Conservation (phyloP, 1,140 invertebrate genomes). For the Zaprionus capensis region DNA sequence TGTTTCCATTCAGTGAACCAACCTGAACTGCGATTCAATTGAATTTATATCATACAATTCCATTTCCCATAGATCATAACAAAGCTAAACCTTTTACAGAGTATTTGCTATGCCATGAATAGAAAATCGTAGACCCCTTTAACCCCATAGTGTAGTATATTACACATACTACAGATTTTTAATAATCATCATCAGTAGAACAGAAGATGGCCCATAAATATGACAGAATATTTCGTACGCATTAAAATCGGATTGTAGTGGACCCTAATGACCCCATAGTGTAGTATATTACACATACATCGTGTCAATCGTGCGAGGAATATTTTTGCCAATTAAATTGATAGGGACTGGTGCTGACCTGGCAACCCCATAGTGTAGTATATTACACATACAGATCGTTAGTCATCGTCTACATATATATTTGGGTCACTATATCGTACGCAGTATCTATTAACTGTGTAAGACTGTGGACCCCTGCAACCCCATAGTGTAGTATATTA, state of each 20-base stretch:
- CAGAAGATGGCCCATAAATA: background rate
- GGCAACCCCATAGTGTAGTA: conserved; percentile 1
- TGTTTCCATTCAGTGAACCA: background rate
- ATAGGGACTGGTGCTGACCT: no score
- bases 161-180: conserved; percentile 3
- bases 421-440: background rate
- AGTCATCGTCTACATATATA: conserved; percentile 1
- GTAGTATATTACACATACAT: conserved; percentile 9
- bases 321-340: background rate
- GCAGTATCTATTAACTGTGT: background rate
- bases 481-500: conserved; percentile 13
- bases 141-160: conserved; percentile 5
- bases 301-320: background rate
- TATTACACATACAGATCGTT: conserved; percentile 10
- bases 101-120: background rate
- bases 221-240: conserved; percentile 1
- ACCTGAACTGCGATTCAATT: conserved; percentile 16
- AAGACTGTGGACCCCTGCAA: background rate
- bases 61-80: conserved; percentile 23
- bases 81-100: background rate
- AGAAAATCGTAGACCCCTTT: background rate
- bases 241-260: background rate
- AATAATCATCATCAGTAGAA: background rate
- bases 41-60: conserved; percentile 42
- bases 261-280: background rate